Base-by-base conservation (phyloP, 1,140 invertebrate genomes). In the Meloidogyne hapla region DNA sequence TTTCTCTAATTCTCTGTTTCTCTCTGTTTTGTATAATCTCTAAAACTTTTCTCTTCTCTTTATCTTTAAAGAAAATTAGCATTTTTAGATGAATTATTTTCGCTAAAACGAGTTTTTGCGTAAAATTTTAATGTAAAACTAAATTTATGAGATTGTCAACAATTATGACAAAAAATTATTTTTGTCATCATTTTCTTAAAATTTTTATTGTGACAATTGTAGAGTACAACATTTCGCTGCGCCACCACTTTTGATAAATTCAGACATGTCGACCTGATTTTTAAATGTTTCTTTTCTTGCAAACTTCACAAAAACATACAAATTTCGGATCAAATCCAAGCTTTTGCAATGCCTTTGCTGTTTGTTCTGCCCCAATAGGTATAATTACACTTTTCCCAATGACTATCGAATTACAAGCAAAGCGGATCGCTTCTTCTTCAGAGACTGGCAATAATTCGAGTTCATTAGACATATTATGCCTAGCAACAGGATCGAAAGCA, bases 351-450 rank as follows among this genome's bases (percentile, higher is more conserved):
- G 67, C 69, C 64, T 78, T 83, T 21, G 84, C 85, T 13, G 83
- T 87, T 56, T 83, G 77, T 61, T 87, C 85, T 25, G 81, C 48
- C 10, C 80, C 74, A 18, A 45, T n/a, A 45, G 33, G 23, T 21
- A 87, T 82, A 68, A 86, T 79, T 15, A 86, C 86, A 61, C 77
- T 86, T 38, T 86, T 79, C 8, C 80, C 86, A 42, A 87, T 82
- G 42, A 86, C 86, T 2, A 86, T 84, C 2, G 85, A 80, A 69
- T 86, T 86, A 74, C 85, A 86, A 15, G 85, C 86, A 66, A 86
- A 86, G 61, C 77, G 79, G 18, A 71, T 73, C 28, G 85, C 85
- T 38, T 86, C 85, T 33, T 80, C 72, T 26, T 85, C 78, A 8
- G 69, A 69, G 26, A 86, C 86, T 69, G 82, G 68, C 23, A 84